A percentile compares a stretch with the other conserved stretches of the same genome.
Conservation (phyloP, 2,113 vertebrate species). For the Hypocryptadius cinnamomeus region DNA sequence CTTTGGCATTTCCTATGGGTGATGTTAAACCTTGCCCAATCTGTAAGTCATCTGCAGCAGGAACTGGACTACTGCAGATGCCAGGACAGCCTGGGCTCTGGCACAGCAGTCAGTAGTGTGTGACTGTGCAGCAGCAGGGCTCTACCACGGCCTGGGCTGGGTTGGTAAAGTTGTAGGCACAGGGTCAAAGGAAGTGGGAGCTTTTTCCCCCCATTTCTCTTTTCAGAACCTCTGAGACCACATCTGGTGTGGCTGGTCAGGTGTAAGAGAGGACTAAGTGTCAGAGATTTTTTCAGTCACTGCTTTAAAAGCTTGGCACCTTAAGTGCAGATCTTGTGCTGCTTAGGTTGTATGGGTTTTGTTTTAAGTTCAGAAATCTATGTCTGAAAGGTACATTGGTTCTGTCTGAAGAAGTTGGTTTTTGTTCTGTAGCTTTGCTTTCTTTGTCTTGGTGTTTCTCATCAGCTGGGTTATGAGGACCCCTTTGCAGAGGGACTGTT, state of each 20-base stretch:
- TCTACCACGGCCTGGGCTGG: fast-evolving
- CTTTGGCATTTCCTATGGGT: not conserved
- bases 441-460: not conserved
- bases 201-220: fast-evolving
- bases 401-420: not conserved
- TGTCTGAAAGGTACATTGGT: not conserved
- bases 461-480: not conserved
- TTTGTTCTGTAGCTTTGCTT: not conserved
- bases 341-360: not conserved
- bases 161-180: not conserved
- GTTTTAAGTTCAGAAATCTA: not conserved
- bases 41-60: not conserved
- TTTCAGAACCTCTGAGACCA: not conserved
- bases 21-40: not conserved
- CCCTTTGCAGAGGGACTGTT: not conserved
- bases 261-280: not conserved
- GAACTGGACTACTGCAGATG: not conserved
- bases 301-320: not conserved
- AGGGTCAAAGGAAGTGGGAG: not conserved
- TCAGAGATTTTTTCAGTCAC: not conserved
- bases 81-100: not conserved
- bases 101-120: not conserved
- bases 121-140: fast-evolving
- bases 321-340: not conserved
- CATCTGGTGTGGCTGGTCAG: not conserved